Evolutionary conservation across 2,888 invertebrate genomes (phyloP).

Genomic region (Antheraea assamensis): DNA sequence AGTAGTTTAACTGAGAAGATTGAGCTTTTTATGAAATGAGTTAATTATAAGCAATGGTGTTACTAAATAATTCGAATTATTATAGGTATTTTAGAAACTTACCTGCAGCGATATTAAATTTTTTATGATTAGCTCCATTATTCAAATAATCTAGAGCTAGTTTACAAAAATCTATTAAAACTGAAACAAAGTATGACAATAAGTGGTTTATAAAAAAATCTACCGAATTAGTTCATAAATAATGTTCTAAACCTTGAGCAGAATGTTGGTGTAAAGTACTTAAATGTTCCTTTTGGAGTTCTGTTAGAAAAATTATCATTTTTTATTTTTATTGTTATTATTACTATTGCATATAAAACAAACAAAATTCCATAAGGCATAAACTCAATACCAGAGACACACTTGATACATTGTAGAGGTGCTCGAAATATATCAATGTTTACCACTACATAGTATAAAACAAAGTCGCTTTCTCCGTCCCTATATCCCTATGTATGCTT

Average conservation of each 20-base stretch:
- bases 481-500: no score
- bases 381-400: no score
- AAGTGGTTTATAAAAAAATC: background rate
- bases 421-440: no score
- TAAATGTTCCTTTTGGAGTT: conserved; percentile 73
- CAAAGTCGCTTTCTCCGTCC: no score
- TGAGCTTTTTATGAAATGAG: no score
- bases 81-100: conserved; percentile 33
- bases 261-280: conserved; percentile 63
- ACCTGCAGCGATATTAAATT: conserved; percentile 85
- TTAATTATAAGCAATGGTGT: no score
- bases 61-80: background rate
- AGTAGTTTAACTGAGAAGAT: no score
- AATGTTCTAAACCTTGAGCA: conserved; percentile 52
- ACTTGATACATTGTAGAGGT: no score
- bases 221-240: background rate
- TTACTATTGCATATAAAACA: background rate
- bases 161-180: conserved; percentile 87
- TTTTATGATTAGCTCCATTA: conserved; percentile 85
- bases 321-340: background rate
- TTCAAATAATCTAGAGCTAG: conserved; percentile 85
- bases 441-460: no score
- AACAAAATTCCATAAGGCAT: no score
- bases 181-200: conserved; percentile 62
- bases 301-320: conserved; percentile 76